Percentiles rank a stretch among this genome's conserved stretches.
Evolutionary conservation across 23 tunicate species (phyloP).

Genomic region (Corella eumyota): DNA sequence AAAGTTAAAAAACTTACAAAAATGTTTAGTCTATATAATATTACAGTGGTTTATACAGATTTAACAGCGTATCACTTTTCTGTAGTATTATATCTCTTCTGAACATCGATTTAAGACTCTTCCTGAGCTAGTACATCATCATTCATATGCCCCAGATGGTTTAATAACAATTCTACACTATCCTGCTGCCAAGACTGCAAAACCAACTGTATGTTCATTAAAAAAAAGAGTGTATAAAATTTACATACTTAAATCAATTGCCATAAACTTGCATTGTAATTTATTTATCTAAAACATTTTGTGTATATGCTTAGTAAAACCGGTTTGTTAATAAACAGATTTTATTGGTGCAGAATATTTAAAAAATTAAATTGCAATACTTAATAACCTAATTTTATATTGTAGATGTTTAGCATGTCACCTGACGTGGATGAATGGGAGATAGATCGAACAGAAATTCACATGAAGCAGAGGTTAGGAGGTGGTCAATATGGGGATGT

Average conservation of each 20-base stretch:
- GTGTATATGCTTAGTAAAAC: no score
- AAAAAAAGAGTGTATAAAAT: no score
- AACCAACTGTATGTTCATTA: constrained; percentile 47
- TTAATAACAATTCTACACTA: constrained; percentile 66
- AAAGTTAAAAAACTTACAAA: background rate
- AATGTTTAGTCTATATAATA: background rate
- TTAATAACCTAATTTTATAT: no score
- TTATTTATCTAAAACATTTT: no score
- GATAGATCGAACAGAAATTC: constrained; percentile 62
- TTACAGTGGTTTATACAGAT: no score
- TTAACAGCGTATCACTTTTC: no score
- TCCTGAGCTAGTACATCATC: constrained; percentile 91
- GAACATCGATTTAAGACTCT: constrained; percentile 80
- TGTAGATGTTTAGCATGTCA: constrained; percentile 69
- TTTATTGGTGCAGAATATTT: no score
- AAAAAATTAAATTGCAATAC: no score
- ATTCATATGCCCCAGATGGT: constrained; percentile 91
- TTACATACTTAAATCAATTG: no score
- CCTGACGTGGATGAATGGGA: constrained; percentile 86
- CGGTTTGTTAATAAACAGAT: no score
- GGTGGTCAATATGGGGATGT: constrained; percentile 98
- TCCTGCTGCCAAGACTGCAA: constrained; percentile 63
- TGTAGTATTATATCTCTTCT: constrained; percentile 69
- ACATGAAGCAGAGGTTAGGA: constrained; percentile 87
- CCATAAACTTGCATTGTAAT: no score